Evolutionary conservation across 2,888 invertebrate species (phyloP), one percentile per base, ranked within the genome.

Genomic region (Idaea straminata): DNA sequence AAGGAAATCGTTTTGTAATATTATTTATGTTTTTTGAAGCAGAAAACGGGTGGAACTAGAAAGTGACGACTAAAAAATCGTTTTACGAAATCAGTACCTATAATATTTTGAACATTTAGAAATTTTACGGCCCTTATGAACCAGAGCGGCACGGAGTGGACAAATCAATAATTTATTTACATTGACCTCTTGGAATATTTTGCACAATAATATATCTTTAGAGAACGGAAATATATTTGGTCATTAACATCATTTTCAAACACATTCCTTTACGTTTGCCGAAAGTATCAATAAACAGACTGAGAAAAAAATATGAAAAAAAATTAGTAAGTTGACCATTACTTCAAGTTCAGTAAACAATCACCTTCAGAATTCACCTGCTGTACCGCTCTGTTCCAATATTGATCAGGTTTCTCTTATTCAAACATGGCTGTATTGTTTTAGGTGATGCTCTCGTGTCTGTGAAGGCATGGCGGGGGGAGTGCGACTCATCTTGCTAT

Each of bases 381-480:
- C 70, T 72, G 63, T 69, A 15, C 70, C 70, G 73, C 70, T 69
- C 73, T 87, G 47, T 47, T 47, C 47, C 47, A 88, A 89, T 84
- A 88, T 85, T 85, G 78, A 79, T 81, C 79, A 79, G 83, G 85
- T 87, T 84, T 85, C 83, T 79, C 81, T 77, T 83, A 75, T 75
- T 86, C 83, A 88, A 86, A 86, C 81, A 87, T 66, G 68, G 5
- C 70, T 75, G 76, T 90, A 91, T 92, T 92, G 91, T 92, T 92
- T 90, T 91, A 92, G 92, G 92, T 91, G 91, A 92, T 92, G 91
- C 84, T 82, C 77, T 83, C 78, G 80, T 82, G 83, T 81, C 83
- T 81, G 86, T 89, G 85, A 89, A 86, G 84, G 74, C 71, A 91
- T 91, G 90, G 88, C 86, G 86, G 86, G 86, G 83, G 83, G 87